Conservation (phyloP, 2,797 vertebrate genomes). For the Rostrhamus sociabilis region DNA sequence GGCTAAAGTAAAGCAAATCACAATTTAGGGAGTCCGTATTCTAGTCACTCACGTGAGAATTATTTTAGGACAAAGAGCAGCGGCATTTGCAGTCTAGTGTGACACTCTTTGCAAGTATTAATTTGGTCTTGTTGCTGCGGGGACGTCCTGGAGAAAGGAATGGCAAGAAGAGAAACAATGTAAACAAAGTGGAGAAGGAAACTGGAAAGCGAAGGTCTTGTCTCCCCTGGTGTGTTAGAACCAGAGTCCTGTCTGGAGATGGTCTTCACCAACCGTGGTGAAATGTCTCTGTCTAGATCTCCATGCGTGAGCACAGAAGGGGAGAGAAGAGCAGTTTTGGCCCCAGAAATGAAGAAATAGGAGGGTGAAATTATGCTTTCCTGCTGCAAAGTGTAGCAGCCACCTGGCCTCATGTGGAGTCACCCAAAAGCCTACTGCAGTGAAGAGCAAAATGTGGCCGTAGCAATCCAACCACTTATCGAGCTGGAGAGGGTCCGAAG, state of each 20-base stretch:
- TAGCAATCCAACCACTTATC: background rate
- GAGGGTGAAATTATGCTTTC: background rate
- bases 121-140: background rate
- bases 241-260: background rate
- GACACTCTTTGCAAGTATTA: background rate
- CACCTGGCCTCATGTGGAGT: background rate
- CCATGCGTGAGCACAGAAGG: accelerated
- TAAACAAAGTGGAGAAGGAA: background rate
- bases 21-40: background rate
- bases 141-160: background rate
- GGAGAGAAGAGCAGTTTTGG: background rate
- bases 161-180: background rate
- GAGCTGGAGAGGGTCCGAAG: background rate
- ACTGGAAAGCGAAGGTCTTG: background rate
- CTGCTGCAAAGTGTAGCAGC: background rate
- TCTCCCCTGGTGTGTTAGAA: background rate
- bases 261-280: background rate
- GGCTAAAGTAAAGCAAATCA: background rate
- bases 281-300: background rate
- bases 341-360: background rate
- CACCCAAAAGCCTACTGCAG: background rate
- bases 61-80: background rate
- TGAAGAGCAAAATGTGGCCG: background rate
- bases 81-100: background rate
- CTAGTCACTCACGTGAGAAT: background rate